Evolutionary conservation across 2,113 vertebrate genomes (phyloP).

Genomic region (Noctilio leporinus): DNA sequence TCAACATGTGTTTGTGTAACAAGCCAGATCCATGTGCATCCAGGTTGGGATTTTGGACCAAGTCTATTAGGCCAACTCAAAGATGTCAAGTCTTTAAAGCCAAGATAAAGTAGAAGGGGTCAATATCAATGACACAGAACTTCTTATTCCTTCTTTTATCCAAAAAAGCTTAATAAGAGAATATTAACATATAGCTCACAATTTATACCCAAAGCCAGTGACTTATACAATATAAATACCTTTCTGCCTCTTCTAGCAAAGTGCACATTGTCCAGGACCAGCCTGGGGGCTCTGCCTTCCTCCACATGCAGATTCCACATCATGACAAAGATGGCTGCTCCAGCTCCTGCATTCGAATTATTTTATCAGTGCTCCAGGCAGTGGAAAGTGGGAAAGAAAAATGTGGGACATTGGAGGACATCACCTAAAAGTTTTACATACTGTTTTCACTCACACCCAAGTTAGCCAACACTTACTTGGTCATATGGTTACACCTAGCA

Average conservation of each 20-base stretch:
- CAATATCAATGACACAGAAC: not conserved
- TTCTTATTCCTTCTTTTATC: not conserved
- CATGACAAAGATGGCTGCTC: not conserved
- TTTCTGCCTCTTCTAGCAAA: not conserved
- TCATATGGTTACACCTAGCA: not conserved
- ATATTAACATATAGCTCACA: not conserved
- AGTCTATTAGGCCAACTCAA: not conserved
- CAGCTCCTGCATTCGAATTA: not conserved
- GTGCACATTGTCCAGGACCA: not conserved
- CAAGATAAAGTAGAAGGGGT: not conserved
- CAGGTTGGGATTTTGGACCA: not conserved
- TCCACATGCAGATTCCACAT: not conserved
- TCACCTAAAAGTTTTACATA: not conserved
- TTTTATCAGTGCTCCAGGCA: not conserved
- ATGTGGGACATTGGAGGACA: not conserved
- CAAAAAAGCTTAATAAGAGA: not conserved
- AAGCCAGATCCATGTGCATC: not conserved
- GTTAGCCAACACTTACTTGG: not conserved
- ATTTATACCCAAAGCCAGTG: not conserved
- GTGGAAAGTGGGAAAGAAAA: not conserved
- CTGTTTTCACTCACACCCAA: not conserved
- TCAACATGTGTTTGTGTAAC: not conserved
- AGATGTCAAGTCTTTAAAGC: not conserved
- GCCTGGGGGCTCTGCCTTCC: not conserved
- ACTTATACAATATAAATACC: not conserved